Base-by-base conservation (phyloP, 92 coral and sea anemone genomes). In the Phenganax stokvisi region DNA sequence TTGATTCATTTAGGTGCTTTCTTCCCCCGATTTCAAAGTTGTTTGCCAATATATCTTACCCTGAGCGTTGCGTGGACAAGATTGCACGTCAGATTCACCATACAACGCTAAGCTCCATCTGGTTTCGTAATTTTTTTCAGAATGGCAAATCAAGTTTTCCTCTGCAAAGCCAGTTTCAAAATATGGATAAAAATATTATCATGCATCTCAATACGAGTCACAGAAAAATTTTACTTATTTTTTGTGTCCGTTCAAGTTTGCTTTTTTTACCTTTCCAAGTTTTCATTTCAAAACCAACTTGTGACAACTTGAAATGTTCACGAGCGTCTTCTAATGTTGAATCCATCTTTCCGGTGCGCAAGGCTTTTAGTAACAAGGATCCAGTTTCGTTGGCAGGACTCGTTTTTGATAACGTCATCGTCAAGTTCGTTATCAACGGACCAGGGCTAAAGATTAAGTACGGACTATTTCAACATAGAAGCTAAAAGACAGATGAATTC, bases 301-400 rank as follows among this genome's bases (percentile, higher is more conserved):
- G 80, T 84, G 92, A 88, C 25, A 94, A 77, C 51, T 81, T 78
- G 66, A 87, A 91, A 59, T 89, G 92, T 58, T 89, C 85, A 10
- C 85, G 86, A 8, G 81, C 87, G 15, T 96, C 97, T 71, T 94
- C 98, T 66, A 94, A 85, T 47, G 97, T 88, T n/a, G 98, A 90
- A 52, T 74, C 87, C 86, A 94, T 84, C 74, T 87, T 92, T 20
- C 91, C 90, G 55, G 79, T 75, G 57, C 85, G 88, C 54, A 94
- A 83, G 17, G 97, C 84, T 17, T 84, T 71, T 61, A 94, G 66
- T 25, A 94, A 51, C 7, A 83, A 81, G 52, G 76, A 68, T 16
- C 92, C 86, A n/a, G 85, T 84, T 51, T 85, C 73, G n/a, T 88
- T 84, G 17, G 81, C 90, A 11, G 83, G 63, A 25, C 92, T 86